phyloP scores from a whole-genome alignment of 2,888 invertebrate species.

The Trisateles emortualis region DNA sequence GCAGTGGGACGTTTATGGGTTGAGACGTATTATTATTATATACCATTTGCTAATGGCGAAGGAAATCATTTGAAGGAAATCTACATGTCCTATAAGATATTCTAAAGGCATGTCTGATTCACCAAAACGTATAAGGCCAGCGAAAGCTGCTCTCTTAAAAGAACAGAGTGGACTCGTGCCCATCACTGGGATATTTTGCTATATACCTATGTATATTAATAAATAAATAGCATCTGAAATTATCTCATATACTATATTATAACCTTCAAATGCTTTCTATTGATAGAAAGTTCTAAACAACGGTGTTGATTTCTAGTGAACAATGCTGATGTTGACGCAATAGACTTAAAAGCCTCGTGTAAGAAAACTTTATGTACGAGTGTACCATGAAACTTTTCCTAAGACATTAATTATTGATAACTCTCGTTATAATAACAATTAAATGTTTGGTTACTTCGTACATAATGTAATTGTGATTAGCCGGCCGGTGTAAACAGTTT shows the following conservation, averaged over 20 bases:
- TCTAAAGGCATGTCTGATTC: too few relatives aligned
- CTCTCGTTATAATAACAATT: not conserved
- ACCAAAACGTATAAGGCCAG: too few relatives aligned
- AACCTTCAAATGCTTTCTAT: conserved; percentile 55
- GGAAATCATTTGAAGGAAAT: too few relatives aligned
- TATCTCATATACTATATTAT: conserved; percentile 36
- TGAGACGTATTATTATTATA: too few relatives aligned
- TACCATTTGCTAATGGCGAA: too few relatives aligned
- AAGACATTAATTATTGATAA: conserved; percentile 6
- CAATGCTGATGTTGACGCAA: conserved; percentile 58
- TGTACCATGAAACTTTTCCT: conserved; percentile 30
- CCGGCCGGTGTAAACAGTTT: conserved; percentile 1
- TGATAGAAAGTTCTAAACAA: conserved; percentile 56
- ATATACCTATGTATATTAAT: not conserved
- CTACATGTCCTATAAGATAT: too few relatives aligned
- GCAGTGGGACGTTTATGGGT: too few relatives aligned
- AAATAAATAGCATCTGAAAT: conserved; percentile 18
- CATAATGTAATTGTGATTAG: conserved; percentile 22
- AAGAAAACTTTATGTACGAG: conserved; percentile 45
- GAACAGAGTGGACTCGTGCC: too few relatives aligned
- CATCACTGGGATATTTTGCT: too few relatives aligned
- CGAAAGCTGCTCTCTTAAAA: too few relatives aligned
- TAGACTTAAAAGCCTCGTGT: conserved; percentile 45
- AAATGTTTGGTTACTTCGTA: conserved; percentile 8
- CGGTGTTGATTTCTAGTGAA: conserved; percentile 56